phyloP scores from a whole-genome alignment of 2,888 invertebrate species.

The Drosophila testacea region DNA sequence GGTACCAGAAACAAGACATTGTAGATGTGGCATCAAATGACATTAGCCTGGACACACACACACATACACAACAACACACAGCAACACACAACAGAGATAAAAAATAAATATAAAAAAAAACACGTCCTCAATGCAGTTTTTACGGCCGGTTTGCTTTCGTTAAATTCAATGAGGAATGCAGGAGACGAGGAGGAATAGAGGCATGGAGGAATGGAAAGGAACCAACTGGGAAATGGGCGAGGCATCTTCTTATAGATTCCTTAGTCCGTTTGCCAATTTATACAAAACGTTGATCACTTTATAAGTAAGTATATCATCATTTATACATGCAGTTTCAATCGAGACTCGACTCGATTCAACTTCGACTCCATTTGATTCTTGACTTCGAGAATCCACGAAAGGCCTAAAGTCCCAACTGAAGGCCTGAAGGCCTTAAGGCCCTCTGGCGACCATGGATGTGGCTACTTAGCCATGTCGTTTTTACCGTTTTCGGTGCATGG shows the following conservation, averaged over 20 bases:
- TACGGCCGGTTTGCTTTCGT: slow-evolving; percentile 39
- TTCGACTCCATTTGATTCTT: not conserved
- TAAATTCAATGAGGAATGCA: not conserved
- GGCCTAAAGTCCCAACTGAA: slow-evolving; percentile 3
- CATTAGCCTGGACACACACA: slow-evolving; percentile 46
- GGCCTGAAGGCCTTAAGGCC: slow-evolving; percentile 7
- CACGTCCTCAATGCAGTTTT: slow-evolving; percentile 49
- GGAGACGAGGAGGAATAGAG: not conserved
- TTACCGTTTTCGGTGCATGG: slow-evolving; percentile 75
- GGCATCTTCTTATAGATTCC: slow-evolving; percentile 29
- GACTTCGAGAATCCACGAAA: not conserved
- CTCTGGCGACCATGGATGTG: slow-evolving; percentile 23
- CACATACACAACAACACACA: slow-evolving; percentile 2
- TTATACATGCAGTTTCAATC: slow-evolving; percentile 59
- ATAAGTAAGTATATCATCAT: slow-evolving; percentile 75
- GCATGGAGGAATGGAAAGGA: slow-evolving; percentile 15
- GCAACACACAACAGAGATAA: slow-evolving; percentile 4
- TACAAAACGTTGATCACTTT: slow-evolving; percentile 71
- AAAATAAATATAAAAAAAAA: slow-evolving; percentile 1
- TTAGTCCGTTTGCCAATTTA: slow-evolving; percentile 46
- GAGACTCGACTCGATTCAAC: slow-evolving; percentile 15
- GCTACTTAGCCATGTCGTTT: slow-evolving; percentile 70
- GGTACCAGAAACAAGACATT: slow-evolving; percentile 47
- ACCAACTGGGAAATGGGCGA: slow-evolving; percentile 44
- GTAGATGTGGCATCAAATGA: slow-evolving; percentile 52